phyloP scores from a whole-genome alignment of 2,797 vertebrate genomes.

The Molossus alvarezi region DNA sequence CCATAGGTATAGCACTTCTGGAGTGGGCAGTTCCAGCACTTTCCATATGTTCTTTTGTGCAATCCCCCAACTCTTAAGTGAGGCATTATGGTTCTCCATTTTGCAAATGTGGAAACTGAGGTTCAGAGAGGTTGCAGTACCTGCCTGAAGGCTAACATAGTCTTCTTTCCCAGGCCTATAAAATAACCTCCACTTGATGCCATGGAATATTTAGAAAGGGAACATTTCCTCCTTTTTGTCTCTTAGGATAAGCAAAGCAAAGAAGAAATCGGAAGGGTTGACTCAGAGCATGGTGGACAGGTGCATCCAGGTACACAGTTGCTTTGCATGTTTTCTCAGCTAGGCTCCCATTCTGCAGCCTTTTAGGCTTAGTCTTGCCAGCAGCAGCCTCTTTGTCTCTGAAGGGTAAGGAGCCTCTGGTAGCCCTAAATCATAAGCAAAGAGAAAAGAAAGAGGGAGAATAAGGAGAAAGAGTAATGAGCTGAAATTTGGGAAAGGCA shows the following conservation, averaged over 20 bases:
- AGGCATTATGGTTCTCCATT: not conserved
- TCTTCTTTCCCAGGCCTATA: constrained; percentile 1
- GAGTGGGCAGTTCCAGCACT: not conserved
- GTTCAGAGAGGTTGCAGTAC: not conserved
- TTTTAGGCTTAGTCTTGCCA: not conserved
- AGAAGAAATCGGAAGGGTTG: constrained; percentile 97
- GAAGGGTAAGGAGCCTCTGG: not conserved
- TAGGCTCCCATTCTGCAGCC: not conserved
- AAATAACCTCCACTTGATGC: not conserved
- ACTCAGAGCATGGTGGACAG: constrained; percentile 99
- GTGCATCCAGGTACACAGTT: constrained; percentile 95
- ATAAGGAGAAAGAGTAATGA: not conserved
- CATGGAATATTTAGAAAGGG: constrained; percentile 1
- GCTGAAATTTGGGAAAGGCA: not conserved
- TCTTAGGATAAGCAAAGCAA: constrained; percentile 96
- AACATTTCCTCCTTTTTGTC: not conserved
- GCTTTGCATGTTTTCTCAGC: not conserved
- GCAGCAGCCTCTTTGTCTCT: not conserved
- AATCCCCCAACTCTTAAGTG: not conserved
- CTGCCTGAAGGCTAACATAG: not conserved
- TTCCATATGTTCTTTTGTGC: not conserved
- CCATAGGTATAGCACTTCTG: not conserved
- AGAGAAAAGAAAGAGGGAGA: not conserved
- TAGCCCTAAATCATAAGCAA: not conserved
- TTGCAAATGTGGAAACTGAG: constrained; percentile 22